Evolutionary conservation across 2,797 vertebrate genomes (phyloP).

Genomic region (Knipowitschia caucasica): DNA sequence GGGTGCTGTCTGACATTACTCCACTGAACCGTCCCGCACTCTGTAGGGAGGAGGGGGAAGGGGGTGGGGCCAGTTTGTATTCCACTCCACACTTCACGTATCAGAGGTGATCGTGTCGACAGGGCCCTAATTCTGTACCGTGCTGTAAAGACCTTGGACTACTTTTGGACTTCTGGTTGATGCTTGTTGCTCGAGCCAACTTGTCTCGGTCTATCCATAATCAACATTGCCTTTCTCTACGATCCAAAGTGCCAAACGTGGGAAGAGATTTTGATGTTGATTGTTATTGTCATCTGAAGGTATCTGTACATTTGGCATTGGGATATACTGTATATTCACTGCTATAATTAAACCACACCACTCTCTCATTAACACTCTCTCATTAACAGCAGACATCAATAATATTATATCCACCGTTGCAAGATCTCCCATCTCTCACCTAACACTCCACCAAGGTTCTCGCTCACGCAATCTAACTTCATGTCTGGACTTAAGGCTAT

Average conservation of each 20-base stretch:
- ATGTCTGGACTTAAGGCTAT: no score
- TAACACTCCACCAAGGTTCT: no score
- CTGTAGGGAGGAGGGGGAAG: conserved; percentile 34
- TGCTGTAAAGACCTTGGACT: neutral
- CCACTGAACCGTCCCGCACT: conserved; percentile 28
- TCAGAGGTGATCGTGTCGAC: conserved; percentile 32
- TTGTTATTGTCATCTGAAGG: no score
- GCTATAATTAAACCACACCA: no score
- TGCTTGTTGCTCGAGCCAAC: conserved; percentile 21
- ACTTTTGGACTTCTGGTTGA: conserved; percentile 2
- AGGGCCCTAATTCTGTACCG: conserved; percentile 16
- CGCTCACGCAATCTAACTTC: no score
- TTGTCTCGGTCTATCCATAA: conserved; percentile 40
- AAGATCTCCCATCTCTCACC: no score
- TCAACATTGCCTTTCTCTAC: conserved; percentile 10
- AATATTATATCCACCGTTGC: no score
- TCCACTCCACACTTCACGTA: conserved; percentile 30
- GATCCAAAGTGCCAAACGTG: conserved; percentile 46
- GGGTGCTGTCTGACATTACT: conserved; percentile 27
- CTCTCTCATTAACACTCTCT: no score
- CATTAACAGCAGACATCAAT: no score
- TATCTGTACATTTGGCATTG: no score
- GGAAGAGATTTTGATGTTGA: no score
- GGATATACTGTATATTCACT: no score
- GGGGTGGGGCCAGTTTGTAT: conserved; percentile 31